phyloP scores from a whole-genome alignment of 2,888 invertebrate species.

The Tigriopus californicus region DNA sequence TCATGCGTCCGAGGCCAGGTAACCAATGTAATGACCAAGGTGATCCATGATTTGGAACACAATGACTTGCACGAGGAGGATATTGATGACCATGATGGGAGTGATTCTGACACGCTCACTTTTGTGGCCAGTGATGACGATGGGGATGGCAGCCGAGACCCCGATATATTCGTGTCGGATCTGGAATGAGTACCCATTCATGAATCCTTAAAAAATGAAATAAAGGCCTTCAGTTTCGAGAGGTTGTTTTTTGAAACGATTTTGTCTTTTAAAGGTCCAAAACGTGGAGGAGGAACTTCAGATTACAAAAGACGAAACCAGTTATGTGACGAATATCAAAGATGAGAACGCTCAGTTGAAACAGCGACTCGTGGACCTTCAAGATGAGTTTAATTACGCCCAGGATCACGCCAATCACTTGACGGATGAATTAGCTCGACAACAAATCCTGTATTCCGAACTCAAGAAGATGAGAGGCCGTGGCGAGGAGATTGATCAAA shows the following conservation, averaged over 20 bases:
- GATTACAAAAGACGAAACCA: not conserved
- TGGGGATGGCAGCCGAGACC: not conserved
- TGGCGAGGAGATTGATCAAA: slow-evolving; percentile 1
- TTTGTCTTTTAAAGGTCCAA: slow-evolving; percentile 1
- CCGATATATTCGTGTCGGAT: not conserved
- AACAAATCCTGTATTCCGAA: slow-evolving; percentile 5
- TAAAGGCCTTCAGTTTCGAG: not conserved
- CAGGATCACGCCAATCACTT: not conserved
- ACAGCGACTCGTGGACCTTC: not conserved
- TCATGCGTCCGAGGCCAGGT: slow-evolving; percentile 7
- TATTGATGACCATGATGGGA: not conserved
- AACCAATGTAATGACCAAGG: not conserved
- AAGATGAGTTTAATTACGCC: not conserved
- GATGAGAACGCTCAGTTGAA: not conserved
- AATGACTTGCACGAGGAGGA: not conserved
- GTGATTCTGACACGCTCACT: not conserved
- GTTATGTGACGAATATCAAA: not conserved
- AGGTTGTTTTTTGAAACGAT: not conserved
- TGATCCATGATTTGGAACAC: too few species aligned
- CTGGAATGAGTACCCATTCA: not conserved
- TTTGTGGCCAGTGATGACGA: not conserved
- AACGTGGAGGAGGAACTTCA: not conserved
- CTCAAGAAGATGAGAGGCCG: not conserved
- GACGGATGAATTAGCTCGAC: not conserved
- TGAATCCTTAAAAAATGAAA: not conserved